phyloP scores from a whole-genome alignment of 2,797 vertebrate species.

The Sebastes reedi region DNA sequence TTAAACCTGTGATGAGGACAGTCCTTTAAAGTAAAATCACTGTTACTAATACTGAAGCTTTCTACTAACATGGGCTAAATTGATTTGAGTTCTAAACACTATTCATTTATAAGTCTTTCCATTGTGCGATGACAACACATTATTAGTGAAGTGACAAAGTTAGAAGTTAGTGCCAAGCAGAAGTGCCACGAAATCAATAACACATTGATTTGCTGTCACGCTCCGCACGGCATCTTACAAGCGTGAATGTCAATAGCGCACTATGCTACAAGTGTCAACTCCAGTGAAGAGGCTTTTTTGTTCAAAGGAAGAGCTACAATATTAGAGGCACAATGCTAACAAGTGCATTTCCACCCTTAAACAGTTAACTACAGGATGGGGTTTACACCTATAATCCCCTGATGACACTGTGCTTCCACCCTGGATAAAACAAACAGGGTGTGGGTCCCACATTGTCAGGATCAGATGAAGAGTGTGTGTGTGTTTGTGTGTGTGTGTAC shows the following conservation, averaged over 20 bases:
- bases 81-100: conserved; percentile 7
- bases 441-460: conserved; percentile 67
- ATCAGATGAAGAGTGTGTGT: conserved; percentile 49
- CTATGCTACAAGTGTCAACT: conserved; percentile 7
- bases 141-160: conserved; percentile 34
- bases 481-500: conserved; percentile 35
- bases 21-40: not conserved
- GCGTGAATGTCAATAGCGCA: conserved; percentile 28
- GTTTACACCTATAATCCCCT: conserved; percentile 60
- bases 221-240: conserved; percentile 26
- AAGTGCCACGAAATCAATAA: conserved; percentile 58
- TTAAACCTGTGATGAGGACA: not conserved
- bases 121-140: conserved; percentile 21
- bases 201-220: conserved; percentile 44
- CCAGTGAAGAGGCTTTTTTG: not conserved
- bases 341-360: conserved; percentile 23
- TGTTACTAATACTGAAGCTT: not conserved
- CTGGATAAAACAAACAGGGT: conserved; percentile 65
- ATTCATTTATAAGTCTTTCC: conserved; percentile 9
- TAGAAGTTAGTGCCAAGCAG: conserved; percentile 32
- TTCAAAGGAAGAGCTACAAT: not conserved
- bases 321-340: not conserved
- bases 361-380: conserved; percentile 46
- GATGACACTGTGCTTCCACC: conserved; percentile 62
- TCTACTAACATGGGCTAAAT: not conserved